phyloP scores from a whole-genome alignment of 2,888 invertebrate species.

The Pocota personata region DNA sequence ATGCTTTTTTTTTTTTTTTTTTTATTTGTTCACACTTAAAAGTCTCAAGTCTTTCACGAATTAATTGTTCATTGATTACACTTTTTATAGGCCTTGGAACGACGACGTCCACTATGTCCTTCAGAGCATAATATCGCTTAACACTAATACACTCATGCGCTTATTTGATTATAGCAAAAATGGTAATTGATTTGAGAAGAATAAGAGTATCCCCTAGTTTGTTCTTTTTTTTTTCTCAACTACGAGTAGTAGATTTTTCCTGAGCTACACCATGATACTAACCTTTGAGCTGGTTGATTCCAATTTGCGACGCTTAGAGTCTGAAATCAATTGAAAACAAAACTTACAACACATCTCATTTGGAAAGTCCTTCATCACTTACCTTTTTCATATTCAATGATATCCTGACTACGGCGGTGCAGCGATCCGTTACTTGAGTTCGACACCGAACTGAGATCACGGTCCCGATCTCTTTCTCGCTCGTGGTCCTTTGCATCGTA shows the following conservation, averaged over 20 bases:
- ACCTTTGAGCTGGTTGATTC: conserved; percentile 92
- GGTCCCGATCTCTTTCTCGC: conserved; percentile 86
- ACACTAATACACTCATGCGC: conserved; percentile 68
- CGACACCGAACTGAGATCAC: conserved; percentile 85
- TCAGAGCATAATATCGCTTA: conserved; percentile 42
- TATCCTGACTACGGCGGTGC: conserved; percentile 84
- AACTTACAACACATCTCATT: background rate
- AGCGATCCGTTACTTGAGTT: conserved; percentile 84
- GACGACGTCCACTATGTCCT: background rate
- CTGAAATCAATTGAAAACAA: conserved; percentile 78
- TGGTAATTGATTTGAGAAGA: conserved; percentile 55
- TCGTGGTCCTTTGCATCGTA: conserved; percentile 84
- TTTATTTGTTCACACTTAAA: conserved; percentile 8
- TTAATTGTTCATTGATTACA: conserved; percentile 24
- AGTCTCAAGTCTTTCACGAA: conserved; percentile 44
- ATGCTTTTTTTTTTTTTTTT: background rate
- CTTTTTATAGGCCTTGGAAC: background rate
- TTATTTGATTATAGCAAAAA: conserved; percentile 53
- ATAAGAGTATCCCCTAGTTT: conserved; percentile 52
- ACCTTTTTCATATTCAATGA: conserved; percentile 86
- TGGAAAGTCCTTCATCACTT: conserved; percentile 1
- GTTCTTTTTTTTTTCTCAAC: conserved; percentile 23
- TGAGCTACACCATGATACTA: conserved; percentile 86
- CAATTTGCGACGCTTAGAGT: conserved; percentile 93
- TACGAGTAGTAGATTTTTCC: conserved; percentile 47